Percentiles rank a stretch among this genome's conserved stretches.
Conservation (phyloP, 2,797 vertebrate species). For the Varecia variegata region DNA sequence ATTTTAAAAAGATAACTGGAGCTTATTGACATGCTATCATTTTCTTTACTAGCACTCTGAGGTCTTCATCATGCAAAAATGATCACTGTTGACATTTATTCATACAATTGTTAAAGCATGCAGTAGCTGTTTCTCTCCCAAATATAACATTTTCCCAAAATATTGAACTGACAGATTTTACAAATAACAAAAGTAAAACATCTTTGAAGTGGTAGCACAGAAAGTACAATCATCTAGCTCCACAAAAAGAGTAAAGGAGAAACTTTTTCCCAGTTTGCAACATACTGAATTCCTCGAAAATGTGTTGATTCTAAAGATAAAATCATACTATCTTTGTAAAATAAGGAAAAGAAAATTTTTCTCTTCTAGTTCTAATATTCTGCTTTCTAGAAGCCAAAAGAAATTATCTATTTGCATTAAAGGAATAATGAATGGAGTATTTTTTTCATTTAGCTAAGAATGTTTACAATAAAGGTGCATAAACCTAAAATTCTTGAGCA, state of each 20-base stretch:
- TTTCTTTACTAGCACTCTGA: not conserved
- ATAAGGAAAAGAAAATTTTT: not conserved
- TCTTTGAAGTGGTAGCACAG: not conserved
- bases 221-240: not conserved
- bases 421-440: not conserved
- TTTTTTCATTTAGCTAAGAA: not conserved
- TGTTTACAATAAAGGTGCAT: not conserved
- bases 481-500: not conserved
- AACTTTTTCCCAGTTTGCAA: not conserved
- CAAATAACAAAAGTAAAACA: constrained; percentile 65
- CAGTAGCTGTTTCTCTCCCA: not conserved
- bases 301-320: constrained; percentile 21
- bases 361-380: not conserved
- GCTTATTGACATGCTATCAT: not conserved
- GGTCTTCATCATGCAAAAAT: fast-evolving
- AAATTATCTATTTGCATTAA: not conserved
- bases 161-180: constrained; percentile 22
- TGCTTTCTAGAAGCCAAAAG: not conserved
- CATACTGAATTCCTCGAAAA: not conserved
- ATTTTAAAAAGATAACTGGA: not conserved
- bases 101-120: not conserved
- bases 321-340: not conserved
- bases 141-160: not conserved
- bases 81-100: fast-evolving
- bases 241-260: not conserved